Conservation (phyloP, 2,113 vertebrate genomes). For the Prunella fulvescens region DNA sequence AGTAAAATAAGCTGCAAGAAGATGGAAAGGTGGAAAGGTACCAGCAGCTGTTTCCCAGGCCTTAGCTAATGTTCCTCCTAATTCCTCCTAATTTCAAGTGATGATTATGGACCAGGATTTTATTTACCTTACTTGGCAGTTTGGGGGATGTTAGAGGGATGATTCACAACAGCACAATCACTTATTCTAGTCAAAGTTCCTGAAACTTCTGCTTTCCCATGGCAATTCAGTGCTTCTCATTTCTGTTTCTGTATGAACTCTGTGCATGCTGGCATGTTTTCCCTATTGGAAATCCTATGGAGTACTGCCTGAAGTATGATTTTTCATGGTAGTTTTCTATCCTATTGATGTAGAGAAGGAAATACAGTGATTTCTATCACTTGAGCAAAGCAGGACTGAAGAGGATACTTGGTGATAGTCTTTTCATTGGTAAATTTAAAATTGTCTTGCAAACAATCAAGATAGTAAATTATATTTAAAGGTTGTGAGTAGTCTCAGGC, state of each 20-base stretch:
- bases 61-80: not conserved
- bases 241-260: not conserved
- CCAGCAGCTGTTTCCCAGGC: not conserved
- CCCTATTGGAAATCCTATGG: not conserved
- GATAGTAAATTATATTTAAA: not conserved
- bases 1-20: not conserved
- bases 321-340: not conserved
- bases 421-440: not conserved
- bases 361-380: not conserved
- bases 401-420: not conserved
- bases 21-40: not conserved
- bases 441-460: not conserved
- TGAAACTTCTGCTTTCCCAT: slow-evolving; percentile 24
- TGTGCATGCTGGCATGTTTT: not conserved
- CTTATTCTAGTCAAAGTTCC: not conserved
- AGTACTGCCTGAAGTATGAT: not conserved
- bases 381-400: not conserved
- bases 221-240: not conserved
- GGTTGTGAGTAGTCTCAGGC: not conserved
- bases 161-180: not conserved
- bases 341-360: not conserved
- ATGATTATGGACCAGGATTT: not conserved
- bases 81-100: not conserved
- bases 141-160: not conserved
- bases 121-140: slow-evolving; percentile 24